Evolutionary conservation across 2,888 invertebrate species (phyloP).

Genomic region (Trissolcus brochymenae): DNA sequence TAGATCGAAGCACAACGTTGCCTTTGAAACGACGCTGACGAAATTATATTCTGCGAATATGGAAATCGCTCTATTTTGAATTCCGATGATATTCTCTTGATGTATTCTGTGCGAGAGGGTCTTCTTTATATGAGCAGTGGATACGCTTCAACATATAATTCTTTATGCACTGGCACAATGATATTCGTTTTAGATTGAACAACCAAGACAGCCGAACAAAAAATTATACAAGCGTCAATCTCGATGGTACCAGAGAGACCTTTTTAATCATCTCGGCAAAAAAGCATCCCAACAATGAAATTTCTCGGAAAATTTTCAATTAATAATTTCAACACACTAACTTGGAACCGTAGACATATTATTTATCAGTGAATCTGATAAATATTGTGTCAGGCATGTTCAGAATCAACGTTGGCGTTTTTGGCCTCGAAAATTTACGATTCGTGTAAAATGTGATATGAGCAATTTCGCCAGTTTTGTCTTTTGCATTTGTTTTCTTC

Average conservation of each 20-base stretch:
- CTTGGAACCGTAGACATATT: too few species aligned
- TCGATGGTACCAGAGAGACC: conserved; percentile 4
- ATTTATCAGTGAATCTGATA: too few species aligned
- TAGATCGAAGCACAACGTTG: conserved; percentile 58
- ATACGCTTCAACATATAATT: conserved; percentile 51
- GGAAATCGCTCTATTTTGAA: conserved; percentile 59
- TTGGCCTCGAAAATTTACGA: too few species aligned
- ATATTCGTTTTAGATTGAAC: conserved; percentile 45
- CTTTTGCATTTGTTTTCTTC: conserved; percentile 51
- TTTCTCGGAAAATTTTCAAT: too few species aligned
- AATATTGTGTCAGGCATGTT: too few species aligned
- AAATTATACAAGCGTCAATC: conserved; percentile 23
- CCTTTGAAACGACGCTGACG: conserved; percentile 57
- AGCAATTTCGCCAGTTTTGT: conserved; percentile 40
- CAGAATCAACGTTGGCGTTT: too few species aligned
- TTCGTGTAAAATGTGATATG: conserved; percentile 37
- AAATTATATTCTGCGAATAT: conserved; percentile 58
- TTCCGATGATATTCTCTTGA: conserved; percentile 58
- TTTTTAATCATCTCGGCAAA: conserved; percentile 6
- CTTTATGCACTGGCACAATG: conserved; percentile 44
- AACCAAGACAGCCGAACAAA: conserved; percentile 21
- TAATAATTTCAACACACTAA: too few species aligned
- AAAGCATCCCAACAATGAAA: too few species aligned
- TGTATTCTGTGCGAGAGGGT: conserved; percentile 50
- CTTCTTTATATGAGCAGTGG: conserved; percentile 54